Evolutionary conservation across 2,888 invertebrate species (phyloP).

Genomic region (Limnephilus lunatus): DNA sequence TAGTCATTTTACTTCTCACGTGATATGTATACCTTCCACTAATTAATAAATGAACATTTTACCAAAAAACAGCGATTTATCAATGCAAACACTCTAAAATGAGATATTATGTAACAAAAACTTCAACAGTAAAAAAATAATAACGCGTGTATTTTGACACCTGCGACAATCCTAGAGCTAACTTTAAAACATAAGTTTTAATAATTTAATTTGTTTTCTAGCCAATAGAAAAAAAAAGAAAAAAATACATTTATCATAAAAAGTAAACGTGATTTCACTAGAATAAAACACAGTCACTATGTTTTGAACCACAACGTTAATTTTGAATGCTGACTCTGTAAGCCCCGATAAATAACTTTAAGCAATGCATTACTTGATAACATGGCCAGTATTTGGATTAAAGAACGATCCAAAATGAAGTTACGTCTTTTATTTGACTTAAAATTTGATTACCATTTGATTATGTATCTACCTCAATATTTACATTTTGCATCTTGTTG

Average conservation of each 20-base stretch:
- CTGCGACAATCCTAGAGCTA: neutral
- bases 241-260: too few relatives aligned
- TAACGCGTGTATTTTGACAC: neutral
- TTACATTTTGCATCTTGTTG: neutral
- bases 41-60: neutral
- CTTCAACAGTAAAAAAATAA: neutral
- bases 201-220: neutral
- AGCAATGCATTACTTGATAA: too few relatives aligned
- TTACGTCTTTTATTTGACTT: neutral
- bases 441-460: too few relatives aligned
- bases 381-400: too few relatives aligned
- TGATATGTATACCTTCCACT: neutral
- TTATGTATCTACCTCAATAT: neutral
- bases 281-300: neutral
- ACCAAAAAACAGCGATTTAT: neutral
- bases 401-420: too few relatives aligned
- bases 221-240: neutral
- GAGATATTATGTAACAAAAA: neutral
- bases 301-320: neutral
- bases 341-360: neutral
- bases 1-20: neutral
- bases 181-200: neutral
- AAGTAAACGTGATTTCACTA: neutral
- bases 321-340: neutral
- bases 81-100: too few relatives aligned